Evolutionary conservation across 2,888 invertebrate species (phyloP), one percentile per base, ranked within the genome.

Genomic region (Metacarcinus magister): DNA sequence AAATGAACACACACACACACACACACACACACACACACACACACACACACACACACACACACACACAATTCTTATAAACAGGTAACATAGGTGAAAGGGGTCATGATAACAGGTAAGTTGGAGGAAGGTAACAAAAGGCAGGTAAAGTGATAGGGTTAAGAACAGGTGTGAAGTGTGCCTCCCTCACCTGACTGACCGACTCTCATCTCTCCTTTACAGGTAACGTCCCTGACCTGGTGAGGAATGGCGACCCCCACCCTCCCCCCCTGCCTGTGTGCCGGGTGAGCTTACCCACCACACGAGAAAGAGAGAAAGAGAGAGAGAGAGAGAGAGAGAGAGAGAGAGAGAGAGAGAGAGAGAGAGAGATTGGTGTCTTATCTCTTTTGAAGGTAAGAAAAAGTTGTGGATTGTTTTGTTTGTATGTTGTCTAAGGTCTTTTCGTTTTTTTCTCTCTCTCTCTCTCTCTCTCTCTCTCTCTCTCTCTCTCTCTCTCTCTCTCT

Each of bases 171-270:
- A 32, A 32, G 82, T 82, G 82, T n/a, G 82, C 13, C 32, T 32
- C 4, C 19, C 32, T 82, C 28, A 82, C 82, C 82, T 82, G 82
- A 32, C 82, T 82, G 82, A 82, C 82, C 82, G 82, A 82, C 82
- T 82, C 32, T 32, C 82, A 10, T 82, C 82, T 82, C 82, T 82
- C 82, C 82, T 82, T 82, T 82, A 32, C 82, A 82, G 82, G 82
- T 82, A 82, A 82, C 13, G 82, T 5, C 82, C 82, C 32, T 82
- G 82, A 82, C 82, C 82, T 28, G 82, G 10, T 82, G 82, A 82
- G 82, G 28, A 82, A 82, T 32, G 32, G 82, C 19, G 5, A 5
- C 82, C 82, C 32, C 82, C 32, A 0, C 32, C 32, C 82, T 32
- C 32, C 2, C 3, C 2, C n/a, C 28, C 75, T 28, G 3, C 32